Evolutionary conservation across 2,888 invertebrate genomes (phyloP), one percentile per base, ranked within the genome.

Genomic region (Furcula furcula): DNA sequence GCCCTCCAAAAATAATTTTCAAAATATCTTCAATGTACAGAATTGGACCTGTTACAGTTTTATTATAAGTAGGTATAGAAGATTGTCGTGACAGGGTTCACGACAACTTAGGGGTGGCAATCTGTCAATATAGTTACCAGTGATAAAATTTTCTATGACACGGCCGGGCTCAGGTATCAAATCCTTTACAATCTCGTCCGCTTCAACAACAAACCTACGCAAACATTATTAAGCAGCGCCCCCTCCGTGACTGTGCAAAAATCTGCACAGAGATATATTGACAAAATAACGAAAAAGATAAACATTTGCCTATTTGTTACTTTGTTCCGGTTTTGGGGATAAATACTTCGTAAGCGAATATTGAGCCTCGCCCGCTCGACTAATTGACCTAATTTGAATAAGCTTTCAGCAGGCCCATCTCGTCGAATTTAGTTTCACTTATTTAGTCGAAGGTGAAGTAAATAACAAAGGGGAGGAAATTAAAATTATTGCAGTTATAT

Each of bases 381-480:
- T 71, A 70, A 71, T 69, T 69, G 69, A 65, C 53, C 59, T 59
- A 56, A 71, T 71, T 66, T 70, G 61, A 67, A 71, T 70, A 69
- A 65, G 59, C 66, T 61, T 65, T 55, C 50, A 42, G 48, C 55
- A 46, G 52, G 49, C 45, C 46, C 46, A 55, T 46, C 39, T 64
- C 59, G 49, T 51, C 41, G 48, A 58, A 56, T 66, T 62, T 60
- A 59, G 59, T 55, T 55, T 59, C 51, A 53, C 59, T 65, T 52
- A 53, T 54, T 53, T 55, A 51, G 51, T 55, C 38, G 36, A 53
- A 49, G 46, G 36, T 43, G 57, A 42, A 29, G 27, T 16, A 33
- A 49, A 48, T 42, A 27, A 27, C 14, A 48, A 39, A 31, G 29
- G 29, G 9, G 22, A 7, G 14, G 4, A 10, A 27, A 15, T 15